Evolutionary conservation across 2,113 vertebrate genomes (phyloP).

Genomic region (Felis chaus): DNA sequence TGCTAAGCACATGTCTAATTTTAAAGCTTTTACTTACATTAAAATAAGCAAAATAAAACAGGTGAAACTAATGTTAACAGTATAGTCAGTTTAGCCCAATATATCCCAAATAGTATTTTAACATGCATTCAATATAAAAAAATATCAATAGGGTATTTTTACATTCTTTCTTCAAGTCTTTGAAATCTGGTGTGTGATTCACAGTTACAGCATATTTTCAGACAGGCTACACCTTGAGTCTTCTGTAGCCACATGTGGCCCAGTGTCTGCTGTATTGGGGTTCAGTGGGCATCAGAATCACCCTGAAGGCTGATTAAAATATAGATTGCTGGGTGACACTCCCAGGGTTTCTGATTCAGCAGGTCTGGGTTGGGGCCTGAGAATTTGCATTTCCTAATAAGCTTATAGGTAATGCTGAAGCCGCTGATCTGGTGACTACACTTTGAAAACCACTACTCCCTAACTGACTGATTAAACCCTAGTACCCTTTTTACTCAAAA

Average conservation of each 20-base stretch:
- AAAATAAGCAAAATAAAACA: conserved; percentile 35
- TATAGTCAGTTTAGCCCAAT: background rate
- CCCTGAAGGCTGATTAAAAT: background rate
- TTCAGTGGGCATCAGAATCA: background rate
- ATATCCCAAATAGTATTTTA: background rate
- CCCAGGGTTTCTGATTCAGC: background rate
- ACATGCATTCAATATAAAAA: background rate
- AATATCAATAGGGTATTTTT: background rate
- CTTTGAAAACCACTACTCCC: background rate
- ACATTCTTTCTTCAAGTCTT: background rate
- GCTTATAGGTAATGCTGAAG: background rate
- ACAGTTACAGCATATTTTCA: background rate
- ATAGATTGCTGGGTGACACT: background rate
- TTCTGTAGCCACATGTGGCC: background rate
- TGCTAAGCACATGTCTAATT: background rate
- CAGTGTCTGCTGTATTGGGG: background rate
- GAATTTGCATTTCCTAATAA: background rate
- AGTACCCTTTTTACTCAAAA: background rate
- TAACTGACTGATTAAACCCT: background rate
- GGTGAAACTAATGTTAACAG: background rate
- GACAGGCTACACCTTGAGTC: background rate
- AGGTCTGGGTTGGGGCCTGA: background rate
- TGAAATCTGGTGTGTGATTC: background rate
- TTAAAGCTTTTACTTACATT: background rate
- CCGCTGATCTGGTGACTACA: background rate